Evolutionary conservation across 2,888 invertebrate genomes (phyloP).

Genomic region (Anaspis maculata): DNA sequence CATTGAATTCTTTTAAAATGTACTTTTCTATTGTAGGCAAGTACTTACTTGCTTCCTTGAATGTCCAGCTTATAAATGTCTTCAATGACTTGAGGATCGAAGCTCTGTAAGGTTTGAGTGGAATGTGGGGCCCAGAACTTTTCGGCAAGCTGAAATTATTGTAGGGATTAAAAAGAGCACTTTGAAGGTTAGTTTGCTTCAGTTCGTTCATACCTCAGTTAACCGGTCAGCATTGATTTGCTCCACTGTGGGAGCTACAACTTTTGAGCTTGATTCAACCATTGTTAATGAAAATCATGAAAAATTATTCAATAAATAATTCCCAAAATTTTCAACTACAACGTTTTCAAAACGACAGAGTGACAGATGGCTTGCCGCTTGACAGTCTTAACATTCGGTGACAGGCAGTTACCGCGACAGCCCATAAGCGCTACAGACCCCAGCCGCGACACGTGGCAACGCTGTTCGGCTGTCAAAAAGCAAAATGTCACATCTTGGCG

Average conservation of each 20-base stretch:
- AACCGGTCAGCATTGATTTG: constrained; percentile 87
- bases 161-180: constrained; percentile 17
- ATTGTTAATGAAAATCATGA: constrained; percentile 5
- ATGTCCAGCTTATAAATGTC: constrained; percentile 86
- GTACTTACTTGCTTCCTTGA: constrained; percentile 63
- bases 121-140: constrained; percentile 91
- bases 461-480: too few relatives aligned
- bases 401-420: too few relatives aligned
- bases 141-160: constrained; percentile 66
- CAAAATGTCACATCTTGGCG: too few relatives aligned
- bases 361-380: background rate
- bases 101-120: constrained; percentile 60
- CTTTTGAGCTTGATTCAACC: constrained; percentile 32
- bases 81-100: constrained; percentile 72
- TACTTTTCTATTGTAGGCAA: constrained; percentile 28
- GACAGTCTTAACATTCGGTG: too few relatives aligned
- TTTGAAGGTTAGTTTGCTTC: constrained; percentile 13
- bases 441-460: too few relatives aligned
- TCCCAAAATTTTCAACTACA: background rate
- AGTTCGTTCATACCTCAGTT: constrained; percentile 57
- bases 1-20: background rate
- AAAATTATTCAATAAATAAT: background rate
- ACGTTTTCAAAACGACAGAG: background rate
- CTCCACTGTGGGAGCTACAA: constrained; percentile 71
- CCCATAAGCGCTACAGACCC: too few relatives aligned